Percentiles rank a stretch among this genome's conserved stretches.
Evolutionary conservation across 1,140 invertebrate genomes (phyloP).

Genomic region (Cyclina sinensis): DNA sequence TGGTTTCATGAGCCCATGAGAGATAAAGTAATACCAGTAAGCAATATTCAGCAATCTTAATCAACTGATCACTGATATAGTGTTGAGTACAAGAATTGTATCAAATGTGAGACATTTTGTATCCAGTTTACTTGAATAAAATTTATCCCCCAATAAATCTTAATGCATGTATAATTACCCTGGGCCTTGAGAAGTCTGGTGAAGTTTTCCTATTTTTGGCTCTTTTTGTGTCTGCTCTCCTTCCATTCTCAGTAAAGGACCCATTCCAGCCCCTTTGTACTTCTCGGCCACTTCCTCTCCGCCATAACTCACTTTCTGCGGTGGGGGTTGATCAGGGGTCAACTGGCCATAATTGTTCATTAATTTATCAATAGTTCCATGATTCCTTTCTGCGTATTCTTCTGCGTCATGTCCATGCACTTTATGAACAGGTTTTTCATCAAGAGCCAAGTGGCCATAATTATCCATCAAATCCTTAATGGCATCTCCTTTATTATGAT

Average conservation of each 20-base stretch:
- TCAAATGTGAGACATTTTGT: too few species aligned
- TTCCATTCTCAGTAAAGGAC: conserved; percentile 81
- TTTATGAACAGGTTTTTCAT: conserved; percentile 71
- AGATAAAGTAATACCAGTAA: too few species aligned
- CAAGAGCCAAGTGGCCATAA: conserved; percentile 79
- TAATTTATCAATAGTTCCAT: conserved; percentile 79
- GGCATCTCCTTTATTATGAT: conserved; percentile 79
- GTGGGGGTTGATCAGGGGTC: conserved; percentile 70
- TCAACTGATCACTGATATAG: too few species aligned
- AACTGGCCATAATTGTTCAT: conserved; percentile 81
- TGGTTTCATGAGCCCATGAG: too few species aligned
- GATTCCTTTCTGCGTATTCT: conserved; percentile 81
- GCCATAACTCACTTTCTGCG: conserved; percentile 78
- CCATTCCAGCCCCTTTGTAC: conserved; percentile 81
- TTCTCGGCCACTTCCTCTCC: conserved; percentile 82
- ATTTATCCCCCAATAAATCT: too few species aligned
- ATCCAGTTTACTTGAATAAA: too few species aligned
- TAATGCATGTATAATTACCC: conserved; percentile 80
- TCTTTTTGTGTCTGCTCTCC: conserved; percentile 71
- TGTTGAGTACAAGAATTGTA: too few species aligned
- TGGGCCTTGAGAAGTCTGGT: conserved; percentile 79
- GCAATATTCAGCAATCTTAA: too few species aligned
- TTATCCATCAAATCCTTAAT: conserved; percentile 83
- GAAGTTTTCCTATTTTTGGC: conserved; percentile 77
- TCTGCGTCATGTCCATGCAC: conserved; percentile 81